phyloP scores from a whole-genome alignment of 30 jellyfish, hydroid and myxozoan species.

The Chrysaora quinquecirrha region DNA sequence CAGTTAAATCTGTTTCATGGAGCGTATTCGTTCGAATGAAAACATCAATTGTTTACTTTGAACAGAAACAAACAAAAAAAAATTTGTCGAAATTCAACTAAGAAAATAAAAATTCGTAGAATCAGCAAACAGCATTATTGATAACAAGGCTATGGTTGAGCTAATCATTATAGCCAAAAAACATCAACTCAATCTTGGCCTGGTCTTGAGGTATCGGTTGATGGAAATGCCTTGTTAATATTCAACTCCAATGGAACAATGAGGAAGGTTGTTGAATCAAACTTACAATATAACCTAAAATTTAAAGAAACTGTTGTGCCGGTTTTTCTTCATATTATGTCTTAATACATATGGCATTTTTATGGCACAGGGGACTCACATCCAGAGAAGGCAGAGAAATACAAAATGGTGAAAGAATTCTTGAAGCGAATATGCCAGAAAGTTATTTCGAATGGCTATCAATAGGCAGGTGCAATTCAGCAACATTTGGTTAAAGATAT shows the following conservation, averaged over 20 bases:
- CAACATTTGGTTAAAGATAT: neutral
- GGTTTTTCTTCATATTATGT: neutral
- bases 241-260: neutral
- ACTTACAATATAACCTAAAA: neutral
- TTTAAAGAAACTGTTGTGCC: neutral
- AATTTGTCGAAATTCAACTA: neutral
- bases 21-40: neutral
- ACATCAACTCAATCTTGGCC: neutral
- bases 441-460: neutral
- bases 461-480: neutral
- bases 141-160: neutral
- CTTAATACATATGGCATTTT: neutral
- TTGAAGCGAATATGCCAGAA: neutral
- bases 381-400: neutral
- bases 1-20: neutral
- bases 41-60: neutral
- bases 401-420: neutral
- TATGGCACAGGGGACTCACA: neutral
- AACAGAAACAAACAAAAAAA: neutral
- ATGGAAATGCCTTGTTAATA: neutral
- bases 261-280: neutral
- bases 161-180: neutral
- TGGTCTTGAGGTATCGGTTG: neutral
- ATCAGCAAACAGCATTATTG: neutral
- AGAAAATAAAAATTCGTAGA: neutral